A percentile compares a stretch with the other conserved stretches of the same genome.
phyloP scores from a whole-genome alignment of 2,888 invertebrate species.

The Lysandra coridon region DNA sequence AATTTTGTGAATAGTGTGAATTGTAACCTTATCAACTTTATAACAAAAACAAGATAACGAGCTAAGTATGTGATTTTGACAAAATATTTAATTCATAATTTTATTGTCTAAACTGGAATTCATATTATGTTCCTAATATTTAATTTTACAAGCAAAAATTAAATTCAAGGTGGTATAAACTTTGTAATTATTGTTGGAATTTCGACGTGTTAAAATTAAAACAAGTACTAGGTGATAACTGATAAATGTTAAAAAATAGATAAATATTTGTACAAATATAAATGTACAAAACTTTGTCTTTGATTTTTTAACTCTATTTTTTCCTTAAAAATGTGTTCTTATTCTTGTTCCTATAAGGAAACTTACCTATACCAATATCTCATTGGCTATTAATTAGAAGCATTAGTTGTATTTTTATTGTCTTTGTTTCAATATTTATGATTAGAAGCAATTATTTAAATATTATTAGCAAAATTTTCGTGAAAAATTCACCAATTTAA shows the following conservation, averaged over 20 bases:
- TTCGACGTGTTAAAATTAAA: not conserved
- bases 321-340: not conserved
- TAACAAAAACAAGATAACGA: no score
- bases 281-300: not conserved
- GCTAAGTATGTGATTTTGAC: not conserved
- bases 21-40: no score
- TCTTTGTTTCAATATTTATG: no score
- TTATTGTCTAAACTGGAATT: not conserved
- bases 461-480: not conserved
- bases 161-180: not conserved
- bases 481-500: conserved; percentile 10
- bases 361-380: not conserved
- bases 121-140: not conserved
- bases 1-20: no score
- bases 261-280: not conserved
- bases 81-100: not conserved
- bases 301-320: not conserved
- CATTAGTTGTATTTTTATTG: no score
- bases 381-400: not conserved
- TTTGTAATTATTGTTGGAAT: not conserved
- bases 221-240: not conserved
- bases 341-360: not conserved
- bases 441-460: conserved; percentile 6
- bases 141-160: not conserved
- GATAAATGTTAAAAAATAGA: no score